Evolutionary conservation across 2,797 vertebrate genomes (phyloP).

Genomic region (Enteromius mattozi): DNA sequence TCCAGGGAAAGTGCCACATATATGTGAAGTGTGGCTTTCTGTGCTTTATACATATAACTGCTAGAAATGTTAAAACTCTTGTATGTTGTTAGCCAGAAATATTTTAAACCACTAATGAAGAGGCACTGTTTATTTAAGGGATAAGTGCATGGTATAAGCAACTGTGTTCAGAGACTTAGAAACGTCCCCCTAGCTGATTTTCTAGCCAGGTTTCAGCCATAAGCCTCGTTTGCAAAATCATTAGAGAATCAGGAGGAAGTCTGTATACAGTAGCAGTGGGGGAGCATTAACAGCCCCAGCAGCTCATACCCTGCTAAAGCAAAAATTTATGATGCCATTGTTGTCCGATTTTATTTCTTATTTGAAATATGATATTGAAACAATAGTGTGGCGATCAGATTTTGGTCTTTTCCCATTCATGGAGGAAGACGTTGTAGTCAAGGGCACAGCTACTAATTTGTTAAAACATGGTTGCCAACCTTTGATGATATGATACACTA

Average conservation of each 20-base stretch:
- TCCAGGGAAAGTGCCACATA: background rate
- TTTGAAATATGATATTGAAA: background rate
- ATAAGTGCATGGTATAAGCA: background rate
- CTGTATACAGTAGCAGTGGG: background rate
- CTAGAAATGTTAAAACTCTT: background rate
- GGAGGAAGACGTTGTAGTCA: background rate
- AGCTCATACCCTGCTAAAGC: background rate
- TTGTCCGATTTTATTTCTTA: background rate
- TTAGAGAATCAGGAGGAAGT: slow-evolving; percentile 23
- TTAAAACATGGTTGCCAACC: background rate
- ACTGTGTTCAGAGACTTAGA: background rate
- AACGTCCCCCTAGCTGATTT: background rate
- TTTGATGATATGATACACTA: background rate
- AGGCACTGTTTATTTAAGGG: background rate
- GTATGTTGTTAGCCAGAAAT: background rate
- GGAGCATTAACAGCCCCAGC: background rate
- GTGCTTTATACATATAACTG: background rate
- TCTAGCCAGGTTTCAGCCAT: background rate
- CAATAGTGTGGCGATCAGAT: background rate
- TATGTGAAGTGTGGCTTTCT: background rate
- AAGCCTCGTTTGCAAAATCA: background rate
- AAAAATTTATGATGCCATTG: background rate
- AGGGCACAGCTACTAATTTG: background rate
- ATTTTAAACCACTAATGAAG: background rate
- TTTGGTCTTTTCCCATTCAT: background rate